Conservation (phyloP, 2,888 invertebrate genomes). For the Stenodema calcarata region DNA sequence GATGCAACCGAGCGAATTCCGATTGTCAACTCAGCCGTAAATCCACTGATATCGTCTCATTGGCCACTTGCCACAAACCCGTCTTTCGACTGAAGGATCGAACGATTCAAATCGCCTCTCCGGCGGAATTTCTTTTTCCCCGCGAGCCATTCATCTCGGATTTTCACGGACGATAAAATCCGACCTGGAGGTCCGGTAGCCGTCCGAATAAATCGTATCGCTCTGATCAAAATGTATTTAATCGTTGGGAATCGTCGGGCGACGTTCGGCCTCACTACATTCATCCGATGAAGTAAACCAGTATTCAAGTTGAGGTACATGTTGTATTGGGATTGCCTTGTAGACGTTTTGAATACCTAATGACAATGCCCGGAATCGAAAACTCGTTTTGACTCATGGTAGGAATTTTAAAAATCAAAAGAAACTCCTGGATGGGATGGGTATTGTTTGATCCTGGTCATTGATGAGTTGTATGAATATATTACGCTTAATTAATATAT, state of each 20-base stretch:
- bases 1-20: not conserved
- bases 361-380: too few relatives aligned
- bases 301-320: too few relatives aligned
- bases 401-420: too few relatives aligned
- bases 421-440: too few relatives aligned
- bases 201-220: not conserved
- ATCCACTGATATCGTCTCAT: not conserved
- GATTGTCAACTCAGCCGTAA: not conserved
- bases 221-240: not conserved
- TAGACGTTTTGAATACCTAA: too few relatives aligned
- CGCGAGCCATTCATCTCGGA: not conserved
- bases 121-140: not conserved
- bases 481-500: too few relatives aligned
- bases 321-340: too few relatives aligned
- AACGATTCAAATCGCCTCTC: not conserved
- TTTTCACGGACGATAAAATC: not conserved
- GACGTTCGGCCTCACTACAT: not conserved
- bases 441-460: too few relatives aligned
- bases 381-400: too few relatives aligned
- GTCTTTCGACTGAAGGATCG: not conserved
- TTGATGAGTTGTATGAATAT: too few relatives aligned
- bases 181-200: not conserved
- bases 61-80: not conserved
- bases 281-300: too few relatives aligned
- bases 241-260: not conserved